Conservation (phyloP, 2,113 vertebrate genomes). For the Myiozetetes cayanensis region DNA sequence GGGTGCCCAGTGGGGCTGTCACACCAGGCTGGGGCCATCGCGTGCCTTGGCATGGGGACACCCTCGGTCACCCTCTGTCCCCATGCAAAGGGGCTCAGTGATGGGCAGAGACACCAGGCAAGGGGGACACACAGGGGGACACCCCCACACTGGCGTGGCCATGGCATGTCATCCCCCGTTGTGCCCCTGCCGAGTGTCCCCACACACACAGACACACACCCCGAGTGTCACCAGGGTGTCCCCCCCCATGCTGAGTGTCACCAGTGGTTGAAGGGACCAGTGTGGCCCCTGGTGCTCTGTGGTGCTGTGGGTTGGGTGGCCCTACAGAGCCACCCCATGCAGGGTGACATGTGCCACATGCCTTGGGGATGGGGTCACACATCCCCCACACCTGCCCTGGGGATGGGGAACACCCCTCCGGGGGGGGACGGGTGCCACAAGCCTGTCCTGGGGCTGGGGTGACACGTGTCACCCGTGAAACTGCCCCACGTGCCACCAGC, state of each 20-base stretch:
- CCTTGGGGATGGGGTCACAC: background rate
- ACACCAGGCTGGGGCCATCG: background rate
- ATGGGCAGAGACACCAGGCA: accelerated
- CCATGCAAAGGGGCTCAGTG: background rate
- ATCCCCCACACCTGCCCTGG: background rate
- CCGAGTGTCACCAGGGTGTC: background rate
- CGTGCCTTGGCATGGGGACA: background rate
- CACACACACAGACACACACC: background rate
- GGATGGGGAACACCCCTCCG: background rate
- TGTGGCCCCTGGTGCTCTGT: background rate
- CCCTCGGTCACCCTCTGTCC: background rate
- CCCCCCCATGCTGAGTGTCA: background rate
- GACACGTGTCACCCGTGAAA: background rate
- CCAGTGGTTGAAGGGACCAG: background rate
- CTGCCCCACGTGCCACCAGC: background rate
- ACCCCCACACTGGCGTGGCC: accelerated
- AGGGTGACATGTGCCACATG: background rate
- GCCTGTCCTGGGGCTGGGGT: background rate
- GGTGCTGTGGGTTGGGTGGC: background rate
- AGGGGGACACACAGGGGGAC: background rate
- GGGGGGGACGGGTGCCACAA: background rate
- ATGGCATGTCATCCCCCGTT: background rate
- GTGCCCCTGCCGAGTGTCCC: background rate
- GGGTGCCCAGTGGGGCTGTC: background rate
- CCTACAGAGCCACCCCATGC: background rate